Evolutionary conservation across 2,113 vertebrate species (phyloP).

Genomic region (Sinocyclocheilus anophthalmus): DNA sequence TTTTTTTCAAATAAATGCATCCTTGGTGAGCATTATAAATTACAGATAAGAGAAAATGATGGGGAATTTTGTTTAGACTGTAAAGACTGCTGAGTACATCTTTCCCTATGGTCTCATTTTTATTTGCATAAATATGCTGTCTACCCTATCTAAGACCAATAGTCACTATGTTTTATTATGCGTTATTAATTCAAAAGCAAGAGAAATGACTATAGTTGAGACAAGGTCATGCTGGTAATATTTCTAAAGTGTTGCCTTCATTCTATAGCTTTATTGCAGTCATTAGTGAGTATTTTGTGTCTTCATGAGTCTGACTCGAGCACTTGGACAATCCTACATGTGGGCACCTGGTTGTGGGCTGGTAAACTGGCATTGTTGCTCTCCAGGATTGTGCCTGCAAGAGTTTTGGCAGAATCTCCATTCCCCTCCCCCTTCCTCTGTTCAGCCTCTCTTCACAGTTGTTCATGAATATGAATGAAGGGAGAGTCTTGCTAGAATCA

Average conservation of each 20-base stretch:
- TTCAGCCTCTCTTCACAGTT: slow-evolving; percentile 75
- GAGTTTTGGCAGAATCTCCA: slow-evolving; percentile 68
- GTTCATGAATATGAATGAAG: slow-evolving; percentile 82
- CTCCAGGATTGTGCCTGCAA: slow-evolving; percentile 65
- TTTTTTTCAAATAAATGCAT: background rate
- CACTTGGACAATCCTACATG: slow-evolving; percentile 58
- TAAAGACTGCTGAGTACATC: no score
- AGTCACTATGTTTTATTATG: background rate
- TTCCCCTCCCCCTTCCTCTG: slow-evolving; percentile 53
- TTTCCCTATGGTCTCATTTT: background rate
- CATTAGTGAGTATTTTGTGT: slow-evolving; percentile 6
- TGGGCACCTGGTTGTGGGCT: slow-evolving; percentile 64
- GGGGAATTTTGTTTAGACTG: no score
- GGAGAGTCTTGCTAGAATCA: slow-evolving; percentile 73
- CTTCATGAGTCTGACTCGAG: background rate
- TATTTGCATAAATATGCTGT: no score
- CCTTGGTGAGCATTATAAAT: background rate
- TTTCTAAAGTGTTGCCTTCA: background rate
- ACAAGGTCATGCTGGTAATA: background rate
- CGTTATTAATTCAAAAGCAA: background rate
- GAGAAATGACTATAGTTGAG: background rate
- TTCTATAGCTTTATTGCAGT: background rate
- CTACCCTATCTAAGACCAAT: background rate
- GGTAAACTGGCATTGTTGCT: slow-evolving; percentile 64
- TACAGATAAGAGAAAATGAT: no score